Evolutionary conservation across 2,797 vertebrate genomes (phyloP), one percentile per base, ranked within the genome.

Genomic region (Basileuterus tristriatus): DNA sequence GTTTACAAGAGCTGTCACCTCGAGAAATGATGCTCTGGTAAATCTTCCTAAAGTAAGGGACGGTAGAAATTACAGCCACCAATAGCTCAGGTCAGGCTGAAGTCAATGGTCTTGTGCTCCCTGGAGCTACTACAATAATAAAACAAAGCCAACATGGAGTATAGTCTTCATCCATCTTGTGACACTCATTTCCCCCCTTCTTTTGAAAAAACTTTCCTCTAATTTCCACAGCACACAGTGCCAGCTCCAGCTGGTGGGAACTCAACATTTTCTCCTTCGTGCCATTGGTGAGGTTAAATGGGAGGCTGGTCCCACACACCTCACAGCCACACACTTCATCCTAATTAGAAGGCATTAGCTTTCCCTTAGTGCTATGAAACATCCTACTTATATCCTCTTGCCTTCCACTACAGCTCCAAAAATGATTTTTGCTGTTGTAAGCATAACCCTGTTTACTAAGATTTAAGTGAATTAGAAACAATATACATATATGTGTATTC

Each of bases 281-380:
- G 62, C 62, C 3, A 0, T 4, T 52, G 52, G 16, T 5, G 11
- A 89, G 21, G 12, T 53, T 63, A 50, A 65, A 79, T 0, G 3
- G 46, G n/a, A 53, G 15, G n/a, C 41, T 19, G 18, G 5, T 41
- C 6, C 43, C 15, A 21, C 7, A 0, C 2, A 5, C 21, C 19
- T 50, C 36, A 34, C 46, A 58, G 50, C 12, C 11, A 7, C 3
- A 1, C 24, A 18, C 43, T 62, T 72, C 44, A 49, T 49, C 32
- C 37, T 72, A 34, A 67, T 58, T 37, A 79, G 32, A 69, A 87
- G 32, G 6, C 14, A 39, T 43, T n/a, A 11, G 4, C 11, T 64
- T 77, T 72, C 55, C 36, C 23, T 69, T 52, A 36, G n/a, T 21
- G 44, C 8, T 29, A 3, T 53, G 22, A 89, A 68, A 15, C n/a